phyloP scores from a whole-genome alignment of 2,113 vertebrate species.

The Sinocyclocheilus rhinocerous region DNA sequence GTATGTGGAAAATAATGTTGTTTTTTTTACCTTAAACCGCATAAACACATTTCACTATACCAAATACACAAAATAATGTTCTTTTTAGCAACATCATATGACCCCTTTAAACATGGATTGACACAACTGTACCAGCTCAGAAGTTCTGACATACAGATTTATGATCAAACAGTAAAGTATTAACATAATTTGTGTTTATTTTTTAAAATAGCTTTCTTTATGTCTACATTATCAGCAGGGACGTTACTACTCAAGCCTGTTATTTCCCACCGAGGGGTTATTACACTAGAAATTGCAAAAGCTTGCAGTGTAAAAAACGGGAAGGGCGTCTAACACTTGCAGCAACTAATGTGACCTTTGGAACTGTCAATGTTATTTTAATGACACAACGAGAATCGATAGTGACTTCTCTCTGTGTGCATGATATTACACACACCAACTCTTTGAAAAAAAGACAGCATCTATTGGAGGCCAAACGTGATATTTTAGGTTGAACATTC shows the following conservation, averaged over 20 bases:
- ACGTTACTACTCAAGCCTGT: background rate
- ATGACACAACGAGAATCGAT: slow-evolving; percentile 21
- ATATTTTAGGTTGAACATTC: slow-evolving; percentile 48
- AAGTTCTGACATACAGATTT: background rate
- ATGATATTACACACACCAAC: slow-evolving; percentile 29
- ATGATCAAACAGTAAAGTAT: background rate
- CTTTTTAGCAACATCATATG: too few species aligned
- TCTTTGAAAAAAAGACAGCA: slow-evolving; percentile 50
- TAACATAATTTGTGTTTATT: background rate
- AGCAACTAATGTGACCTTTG: slow-evolving; percentile 38
- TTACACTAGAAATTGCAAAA: background rate
- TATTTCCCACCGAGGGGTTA: background rate
- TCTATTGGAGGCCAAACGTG: slow-evolving; percentile 21
- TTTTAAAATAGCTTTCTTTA: background rate
- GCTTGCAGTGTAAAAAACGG: background rate
- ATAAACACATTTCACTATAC: too few species aligned
- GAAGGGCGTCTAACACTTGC: background rate
- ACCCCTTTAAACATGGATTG: background rate
- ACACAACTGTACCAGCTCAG: background rate
- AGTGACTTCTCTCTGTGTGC: slow-evolving; percentile 14
- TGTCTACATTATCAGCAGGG: background rate
- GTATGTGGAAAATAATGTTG: too few species aligned
- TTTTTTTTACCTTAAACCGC: too few species aligned
- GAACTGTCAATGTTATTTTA: slow-evolving; percentile 33
- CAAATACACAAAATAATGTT: too few species aligned